These are phyloP conservation scores for Epinephelus cyanopodus DNA, from an alignment of 2,113 vertebrate genomes.

Conservation along the genomic window DNA sequence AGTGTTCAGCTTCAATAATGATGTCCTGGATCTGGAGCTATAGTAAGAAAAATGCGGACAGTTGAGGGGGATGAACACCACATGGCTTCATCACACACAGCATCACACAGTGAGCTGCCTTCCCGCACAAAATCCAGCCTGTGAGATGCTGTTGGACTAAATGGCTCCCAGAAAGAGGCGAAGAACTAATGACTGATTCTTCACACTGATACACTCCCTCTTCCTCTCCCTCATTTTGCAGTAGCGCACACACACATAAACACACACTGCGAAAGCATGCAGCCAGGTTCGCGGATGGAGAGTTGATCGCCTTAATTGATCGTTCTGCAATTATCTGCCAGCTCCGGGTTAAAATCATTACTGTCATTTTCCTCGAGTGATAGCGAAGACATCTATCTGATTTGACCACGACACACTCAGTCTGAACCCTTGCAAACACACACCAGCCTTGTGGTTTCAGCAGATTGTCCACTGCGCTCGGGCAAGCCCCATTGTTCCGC, in stretches of 20 bases:
- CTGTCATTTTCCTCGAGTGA: constrained; percentile 25
- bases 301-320: constrained; percentile 64
- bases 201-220: constrained; percentile 1
- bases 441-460: background rate
- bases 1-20: background rate
- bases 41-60: background rate
- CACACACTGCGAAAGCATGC: constrained; percentile 7
- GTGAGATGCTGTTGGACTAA: background rate
- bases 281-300: constrained; percentile 10
- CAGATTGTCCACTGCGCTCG: constrained; percentile 59
- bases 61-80: constrained; percentile 38
- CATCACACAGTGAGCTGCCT: constrained; percentile 36
- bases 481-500: constrained; percentile 74
- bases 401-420: constrained; percentile 55
- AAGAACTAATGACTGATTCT: constrained; percentile 17
- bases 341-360: constrained; percentile 32
- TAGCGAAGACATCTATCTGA: constrained; percentile 32
- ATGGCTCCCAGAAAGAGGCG: constrained; percentile 3
- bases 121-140: background rate
- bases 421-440: background rate
- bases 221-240: background rate
- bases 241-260: constrained; percentile 6
- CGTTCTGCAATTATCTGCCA: constrained; percentile 53
- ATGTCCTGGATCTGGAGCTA: background rate
- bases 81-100: constrained; percentile 41